Base-by-base conservation (phyloP, 2,113 vertebrate species). In the Orientallactaga bullata region DNA sequence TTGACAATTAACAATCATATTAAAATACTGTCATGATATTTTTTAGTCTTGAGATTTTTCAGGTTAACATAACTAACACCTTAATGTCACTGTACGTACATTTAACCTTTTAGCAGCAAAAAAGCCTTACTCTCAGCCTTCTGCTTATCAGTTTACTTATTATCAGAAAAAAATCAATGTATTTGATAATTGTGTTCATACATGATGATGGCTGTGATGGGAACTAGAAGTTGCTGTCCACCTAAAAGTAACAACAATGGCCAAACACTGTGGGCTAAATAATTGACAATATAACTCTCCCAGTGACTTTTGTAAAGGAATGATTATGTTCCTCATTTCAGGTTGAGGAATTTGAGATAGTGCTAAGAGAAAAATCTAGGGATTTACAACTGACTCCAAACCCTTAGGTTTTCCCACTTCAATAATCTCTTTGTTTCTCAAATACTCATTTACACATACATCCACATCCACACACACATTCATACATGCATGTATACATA, bases 1-100 rank as follows among this genome's bases (percentile, higher is more conserved):
- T 86, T 88, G 91, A 84, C 15, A 94, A 80, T 1, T 72, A 23
- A 85, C 11, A 76, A 35, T 83, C 68, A 88, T 6, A 42, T 42
- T 84, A 47, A 65, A 74, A 69, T 32, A 55, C 1, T 60, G 18
- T 78, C 7, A 20, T 35, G 24, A 47, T 58, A 58, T 65, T 71
- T 78, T 83, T 71, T 32, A 88, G 42, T 42, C 65, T 65, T 85
- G 73, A n/a, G 5, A 85, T 74, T 73, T 71, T 91, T 72, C n/a
- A 69, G 30, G 16, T 85, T 71, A 77, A n/a, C 77, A 4, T 68
- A 92, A 58, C 39, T 55, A 68, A 42, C 32, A 88, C 4, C 61
- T 95, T 94, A 61, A 80, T 63, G 51, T 88, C 10, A 76, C 20
- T 89, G 32, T 32, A 94, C 32, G 85, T 82, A 68, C 55, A 79